Conservation (phyloP, 2,888 invertebrate genomes). For the Priapulus caudatus region DNA sequence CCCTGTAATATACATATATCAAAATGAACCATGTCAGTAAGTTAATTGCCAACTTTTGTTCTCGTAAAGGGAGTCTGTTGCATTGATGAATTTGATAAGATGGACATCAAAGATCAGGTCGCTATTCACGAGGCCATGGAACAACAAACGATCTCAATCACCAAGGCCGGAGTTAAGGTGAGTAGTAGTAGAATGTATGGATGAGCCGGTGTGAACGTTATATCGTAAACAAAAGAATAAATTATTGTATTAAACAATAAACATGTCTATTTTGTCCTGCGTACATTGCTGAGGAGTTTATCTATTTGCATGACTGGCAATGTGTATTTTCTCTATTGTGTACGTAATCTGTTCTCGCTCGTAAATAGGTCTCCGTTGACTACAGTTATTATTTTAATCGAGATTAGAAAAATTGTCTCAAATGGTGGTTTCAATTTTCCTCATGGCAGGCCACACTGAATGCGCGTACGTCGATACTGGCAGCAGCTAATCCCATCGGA, state of each 20-base stretch:
- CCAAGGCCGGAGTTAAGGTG: slow-evolving; percentile 57
- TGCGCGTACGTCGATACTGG: slow-evolving; percentile 91
- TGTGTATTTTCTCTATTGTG: too few species aligned
- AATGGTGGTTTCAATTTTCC: too few species aligned
- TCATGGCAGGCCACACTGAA: slow-evolving; percentile 91
- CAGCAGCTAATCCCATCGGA: slow-evolving; percentile 96
- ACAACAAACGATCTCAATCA: slow-evolving; percentile 96
- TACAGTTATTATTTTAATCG: too few species aligned
- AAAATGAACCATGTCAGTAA: too few species aligned
- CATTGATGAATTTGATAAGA: slow-evolving; percentile 99
- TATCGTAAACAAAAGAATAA: neutral
- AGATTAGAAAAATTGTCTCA: too few species aligned
- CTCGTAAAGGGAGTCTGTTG: slow-evolving; percentile 71
- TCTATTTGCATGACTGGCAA: too few species aligned
- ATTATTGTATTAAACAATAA: slow-evolving; percentile 5
- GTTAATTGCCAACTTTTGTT: too few species aligned
- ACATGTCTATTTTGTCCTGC: slow-evolving; percentile 10
- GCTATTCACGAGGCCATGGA: slow-evolving; percentile 99
- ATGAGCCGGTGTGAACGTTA: neutral
- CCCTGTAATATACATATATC: too few species aligned
- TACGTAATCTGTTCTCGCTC: too few species aligned
- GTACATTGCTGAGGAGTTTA: too few species aligned
- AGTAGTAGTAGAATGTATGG: slow-evolving; percentile 9
- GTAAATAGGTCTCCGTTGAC: too few species aligned
- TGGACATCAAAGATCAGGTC: slow-evolving; percentile 93